Base-by-base conservation (phyloP, 2,113 vertebrate species). In the Cyphomyrus plagiostoma region DNA sequence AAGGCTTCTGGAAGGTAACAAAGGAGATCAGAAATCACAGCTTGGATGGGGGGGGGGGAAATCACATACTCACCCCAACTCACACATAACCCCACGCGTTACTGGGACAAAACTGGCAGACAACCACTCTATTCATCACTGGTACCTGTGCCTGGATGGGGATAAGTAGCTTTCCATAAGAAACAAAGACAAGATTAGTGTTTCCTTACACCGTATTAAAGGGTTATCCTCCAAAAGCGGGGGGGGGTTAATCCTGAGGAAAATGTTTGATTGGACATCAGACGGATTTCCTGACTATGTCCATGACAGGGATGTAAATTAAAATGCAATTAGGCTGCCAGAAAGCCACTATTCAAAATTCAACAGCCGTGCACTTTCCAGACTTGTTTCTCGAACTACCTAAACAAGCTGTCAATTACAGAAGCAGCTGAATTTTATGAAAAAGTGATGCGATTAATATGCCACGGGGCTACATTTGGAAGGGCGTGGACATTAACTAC, bases 111-210 rank as follows among this genome's bases (percentile, higher is more conserved):
- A 96, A 94, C 93, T 93, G 95, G 95, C 92, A 95, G 95, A 98
- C 97, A 98, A 97, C 94, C 94, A 90, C 90, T 94, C 96, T 95
- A 97, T 98, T 98, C 97, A 98, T 95, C 89, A 92, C 77, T 91
- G 93, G 91, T 94, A 95, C 93, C 94, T 95, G 93, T 93, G 92
- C 95, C 95, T 94, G 96, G 95, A 92, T 91, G 94, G 93, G 96
- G 96, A 96, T 96, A 98, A 97, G 96, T 93, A 95, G 94, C 96
- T 97, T 96, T 96, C 93, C 93, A 6, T 0, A 90, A 94, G 95
- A 95, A 96, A 96, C 94, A 94, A 97, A 97, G 95, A 95, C 94
- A 93, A 96, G 96, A 96, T 96, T 97, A 95, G 92, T 95, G 94
- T 95, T 96, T 94, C 95, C 94, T 95, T 95, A 96, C 96, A 92